Conservation (phyloP, 2,797 vertebrate species). For the Sebastolobus altivelis region DNA sequence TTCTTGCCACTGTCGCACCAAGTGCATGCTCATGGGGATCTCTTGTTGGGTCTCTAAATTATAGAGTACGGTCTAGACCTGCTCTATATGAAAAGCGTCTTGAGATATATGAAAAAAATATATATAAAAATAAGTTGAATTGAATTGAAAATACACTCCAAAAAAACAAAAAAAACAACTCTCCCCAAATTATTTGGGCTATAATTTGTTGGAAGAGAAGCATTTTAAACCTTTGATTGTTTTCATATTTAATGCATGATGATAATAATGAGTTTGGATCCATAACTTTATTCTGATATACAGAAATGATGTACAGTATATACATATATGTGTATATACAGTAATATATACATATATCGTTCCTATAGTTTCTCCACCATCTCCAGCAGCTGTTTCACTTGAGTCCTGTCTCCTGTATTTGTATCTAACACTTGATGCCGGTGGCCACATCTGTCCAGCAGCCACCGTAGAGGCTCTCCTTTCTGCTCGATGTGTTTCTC, state of each 20-base stretch:
- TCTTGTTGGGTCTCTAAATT: too few species aligned
- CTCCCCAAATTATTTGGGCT: too few species aligned
- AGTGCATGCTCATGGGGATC: too few species aligned
- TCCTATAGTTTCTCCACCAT: constrained; percentile 43
- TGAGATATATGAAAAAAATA: too few species aligned
- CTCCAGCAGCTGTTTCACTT: constrained; percentile 58
- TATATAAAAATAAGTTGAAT: too few species aligned
- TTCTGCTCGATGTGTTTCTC: constrained; percentile 47
- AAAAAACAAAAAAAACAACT: too few species aligned
- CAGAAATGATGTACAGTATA: neutral
- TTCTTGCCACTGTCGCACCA: too few species aligned
- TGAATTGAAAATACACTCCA: fast-evolving
- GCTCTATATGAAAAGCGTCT: too few species aligned
- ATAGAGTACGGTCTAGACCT: too few species aligned
- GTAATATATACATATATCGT: neutral
- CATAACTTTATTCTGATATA: neutral
- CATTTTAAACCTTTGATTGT: neutral
- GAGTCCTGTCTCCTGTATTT: constrained; percentile 7
- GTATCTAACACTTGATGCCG: constrained; percentile 53
- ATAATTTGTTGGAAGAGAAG: neutral
- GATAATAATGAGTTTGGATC: neutral
- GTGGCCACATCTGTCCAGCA: constrained; percentile 65
- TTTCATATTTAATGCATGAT: neutral
- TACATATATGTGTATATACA: too few species aligned
- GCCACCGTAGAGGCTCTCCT: constrained; percentile 47